Conservation (phyloP, 2,113 vertebrate genomes). For the Perccottus glenii region DNA sequence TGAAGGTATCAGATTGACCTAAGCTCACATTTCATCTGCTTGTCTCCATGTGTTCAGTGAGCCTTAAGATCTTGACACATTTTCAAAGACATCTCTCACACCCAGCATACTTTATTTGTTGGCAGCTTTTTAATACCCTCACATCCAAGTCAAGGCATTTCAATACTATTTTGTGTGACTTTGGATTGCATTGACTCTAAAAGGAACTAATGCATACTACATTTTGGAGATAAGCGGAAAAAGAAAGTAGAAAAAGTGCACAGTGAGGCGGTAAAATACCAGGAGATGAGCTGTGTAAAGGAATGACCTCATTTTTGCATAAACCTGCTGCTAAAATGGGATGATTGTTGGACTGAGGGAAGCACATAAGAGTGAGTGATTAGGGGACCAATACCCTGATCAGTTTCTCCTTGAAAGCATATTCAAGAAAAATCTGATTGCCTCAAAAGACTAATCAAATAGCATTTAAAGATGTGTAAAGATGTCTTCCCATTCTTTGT, state of each 20-base stretch:
- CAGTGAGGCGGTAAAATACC: constrained; percentile 5
- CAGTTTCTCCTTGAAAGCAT: background rate
- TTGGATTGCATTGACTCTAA: background rate
- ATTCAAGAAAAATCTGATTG: background rate
- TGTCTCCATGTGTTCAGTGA: constrained; percentile 9
- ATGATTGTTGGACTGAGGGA: constrained; percentile 26
- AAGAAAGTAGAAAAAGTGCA: background rate
- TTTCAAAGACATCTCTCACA: constrained; percentile 13
- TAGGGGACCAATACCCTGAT: constrained; percentile 8
- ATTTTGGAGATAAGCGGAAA: background rate
- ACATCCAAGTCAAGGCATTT: background rate
- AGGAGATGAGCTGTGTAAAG: constrained; percentile 9
- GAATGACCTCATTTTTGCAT: constrained; percentile 38
- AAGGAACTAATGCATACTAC: background rate
- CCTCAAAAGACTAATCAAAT: background rate
- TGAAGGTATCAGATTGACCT: constrained; percentile 62
- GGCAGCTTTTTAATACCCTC: background rate
- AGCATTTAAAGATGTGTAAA: constrained; percentile 1
- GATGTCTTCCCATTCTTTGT: background rate
- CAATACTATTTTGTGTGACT: background rate
- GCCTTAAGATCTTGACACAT: constrained; percentile 20
- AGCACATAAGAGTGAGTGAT: constrained; percentile 28
- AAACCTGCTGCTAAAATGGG: constrained; percentile 16
- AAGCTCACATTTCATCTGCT: constrained; percentile 59
- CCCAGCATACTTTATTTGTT: background rate